Evolutionary conservation across 2,888 invertebrate species (phyloP).

Genomic region (Linnaemya tessellans): DNA sequence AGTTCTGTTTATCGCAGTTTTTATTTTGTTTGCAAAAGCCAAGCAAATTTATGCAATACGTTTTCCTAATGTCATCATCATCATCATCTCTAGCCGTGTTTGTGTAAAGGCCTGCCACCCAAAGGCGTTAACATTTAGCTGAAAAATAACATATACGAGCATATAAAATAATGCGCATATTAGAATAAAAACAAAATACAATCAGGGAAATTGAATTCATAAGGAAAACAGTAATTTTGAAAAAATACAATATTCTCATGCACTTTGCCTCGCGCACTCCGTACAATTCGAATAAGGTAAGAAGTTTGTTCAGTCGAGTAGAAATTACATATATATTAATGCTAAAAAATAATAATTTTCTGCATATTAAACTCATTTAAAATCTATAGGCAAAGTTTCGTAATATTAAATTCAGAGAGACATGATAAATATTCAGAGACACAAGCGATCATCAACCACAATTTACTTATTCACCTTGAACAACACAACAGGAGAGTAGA

Average conservation of each 20-base stretch:
- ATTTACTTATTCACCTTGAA: too few species aligned
- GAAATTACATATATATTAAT: too few species aligned
- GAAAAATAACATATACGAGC: conserved; percentile 30
- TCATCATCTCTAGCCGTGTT: conserved; percentile 35
- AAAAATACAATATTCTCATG: conserved; percentile 5
- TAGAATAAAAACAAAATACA: conserved; percentile 38
- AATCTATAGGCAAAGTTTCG: too few species aligned
- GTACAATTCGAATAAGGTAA: not conserved
- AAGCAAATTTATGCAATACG: conserved; percentile 74
- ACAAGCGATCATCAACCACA: too few species aligned
- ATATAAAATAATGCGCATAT: conserved; percentile 49
- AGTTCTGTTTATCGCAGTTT: not conserved
- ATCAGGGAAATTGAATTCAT: conserved; percentile 69
- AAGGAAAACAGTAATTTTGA: conserved; percentile 67
- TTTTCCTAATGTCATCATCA: conserved; percentile 64
- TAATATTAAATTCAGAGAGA: too few species aligned
- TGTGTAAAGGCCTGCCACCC: conserved; percentile 69
- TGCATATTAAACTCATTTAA: too few species aligned
- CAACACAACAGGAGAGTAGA: too few species aligned
- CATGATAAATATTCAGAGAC: too few species aligned
- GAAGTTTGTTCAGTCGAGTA: not conserved
- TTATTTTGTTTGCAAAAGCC: conserved; percentile 39
- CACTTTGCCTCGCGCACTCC: not conserved
- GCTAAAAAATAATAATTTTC: too few species aligned
- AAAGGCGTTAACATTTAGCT: conserved; percentile 75